Conservation (phyloP, 2,113 vertebrate species). For the Perognathus longimembris region DNA sequence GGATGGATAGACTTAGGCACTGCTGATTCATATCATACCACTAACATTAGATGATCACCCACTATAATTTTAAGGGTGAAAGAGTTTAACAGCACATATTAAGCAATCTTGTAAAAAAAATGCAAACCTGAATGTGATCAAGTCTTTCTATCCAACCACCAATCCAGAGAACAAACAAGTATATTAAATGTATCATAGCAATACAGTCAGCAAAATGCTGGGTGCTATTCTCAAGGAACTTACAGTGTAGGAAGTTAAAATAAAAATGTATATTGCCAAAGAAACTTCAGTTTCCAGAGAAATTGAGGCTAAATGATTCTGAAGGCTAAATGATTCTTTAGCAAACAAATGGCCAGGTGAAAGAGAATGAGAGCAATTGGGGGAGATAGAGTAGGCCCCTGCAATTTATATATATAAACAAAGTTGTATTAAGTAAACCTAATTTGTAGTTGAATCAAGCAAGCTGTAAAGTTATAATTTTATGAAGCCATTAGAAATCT, state of each 20-base stretch:
- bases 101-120: not conserved
- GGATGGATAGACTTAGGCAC: not conserved
- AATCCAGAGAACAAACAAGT: not conserved
- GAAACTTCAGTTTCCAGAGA: not conserved
- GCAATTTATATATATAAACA: not conserved
- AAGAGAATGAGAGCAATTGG: not conserved
- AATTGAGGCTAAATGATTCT: not conserved
- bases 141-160: not conserved
- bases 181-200: not conserved
- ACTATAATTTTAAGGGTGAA: not conserved
- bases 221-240: too few relatives aligned
- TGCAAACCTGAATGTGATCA: conserved; percentile 10
- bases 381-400: not conserved
- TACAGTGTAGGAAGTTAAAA: too few relatives aligned
- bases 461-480: not conserved
- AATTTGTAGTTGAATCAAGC: conserved; percentile 5
- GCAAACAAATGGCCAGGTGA: conserved; percentile 15
- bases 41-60: not conserved
- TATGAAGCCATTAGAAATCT: not conserved
- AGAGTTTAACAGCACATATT: not conserved
- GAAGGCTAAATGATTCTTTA: not conserved
- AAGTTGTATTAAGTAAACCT: not conserved
- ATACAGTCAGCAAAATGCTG: not conserved
- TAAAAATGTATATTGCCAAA: too few relatives aligned
- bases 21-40: not conserved